Evolutionary conservation across 2,113 vertebrate genomes (phyloP), one percentile per base, ranked within the genome.

Genomic region (Hippoglossus stenolepis): DNA sequence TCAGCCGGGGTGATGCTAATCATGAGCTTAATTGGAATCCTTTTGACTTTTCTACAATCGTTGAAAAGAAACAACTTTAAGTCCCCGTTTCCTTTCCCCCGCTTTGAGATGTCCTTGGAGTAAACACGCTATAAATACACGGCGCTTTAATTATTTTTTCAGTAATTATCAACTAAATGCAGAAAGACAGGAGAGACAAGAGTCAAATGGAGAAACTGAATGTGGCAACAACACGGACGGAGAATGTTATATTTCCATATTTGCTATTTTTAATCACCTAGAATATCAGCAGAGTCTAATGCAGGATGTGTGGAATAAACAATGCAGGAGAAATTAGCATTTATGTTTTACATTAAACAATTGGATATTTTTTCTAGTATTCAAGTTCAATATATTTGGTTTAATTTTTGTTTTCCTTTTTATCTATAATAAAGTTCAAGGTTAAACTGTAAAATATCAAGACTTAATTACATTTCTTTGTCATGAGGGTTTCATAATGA

Each of bases 91-190:
- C 15, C n/a, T 64, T 49, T 28, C 9, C 14, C 47, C 11, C 38
- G 23, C 2, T 47, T 70, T 60, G 24, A 58, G n/a, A 47, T 31
- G 40, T 64, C 17, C 66, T 69, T 21, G 5, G 58, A 73, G 58
- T 56, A 80, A 83, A 79, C 70, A 69, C 49, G n/a, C 59, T 66
- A 65, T 70, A 71, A 71, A 79, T 79, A 14, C 4, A 5, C 18
- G 0, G 2, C 6, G 65, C 8, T 66, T 67, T 65, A 3, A 18
- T 47, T 21, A 49, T 58, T 47, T 54, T 54, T 20, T 20, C 28
- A 54, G 26, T 65, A 63, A 68, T 18, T 68, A 65, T 57, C 21
- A 61, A 64, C 35, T 3, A 31, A 38, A 4, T 9, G 10, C 10
- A 38, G 57, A 2, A 71, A 72, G 35, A 49, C 15, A 61, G 75